phyloP scores from a whole-genome alignment of 2,888 invertebrate genomes.

The Lithophane leautieri region DNA sequence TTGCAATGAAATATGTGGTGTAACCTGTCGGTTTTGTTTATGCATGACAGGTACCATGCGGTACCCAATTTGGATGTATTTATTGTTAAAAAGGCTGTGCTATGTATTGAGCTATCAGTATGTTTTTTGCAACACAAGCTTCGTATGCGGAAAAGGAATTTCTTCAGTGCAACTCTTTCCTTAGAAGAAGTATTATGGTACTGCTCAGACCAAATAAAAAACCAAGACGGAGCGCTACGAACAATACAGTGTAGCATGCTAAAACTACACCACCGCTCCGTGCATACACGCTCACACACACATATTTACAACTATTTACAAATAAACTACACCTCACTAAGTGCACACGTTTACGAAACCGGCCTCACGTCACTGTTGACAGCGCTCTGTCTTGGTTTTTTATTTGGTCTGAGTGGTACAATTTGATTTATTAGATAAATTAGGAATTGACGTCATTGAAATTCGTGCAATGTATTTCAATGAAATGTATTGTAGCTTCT shows the following conservation, averaged over 20 bases:
- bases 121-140: neutral
- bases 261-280: too few species aligned
- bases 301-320: too few species aligned
- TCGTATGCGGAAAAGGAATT: neutral
- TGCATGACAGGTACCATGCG: slow-evolving; percentile 33
- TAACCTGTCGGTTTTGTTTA: slow-evolving; percentile 52
- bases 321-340: too few species aligned
- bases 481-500: neutral
- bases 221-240: too few species aligned
- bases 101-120: neutral
- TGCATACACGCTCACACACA: too few species aligned
- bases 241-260: too few species aligned
- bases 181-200: neutral
- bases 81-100: neutral
- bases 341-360: too few species aligned
- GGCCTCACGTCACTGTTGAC: too few species aligned
- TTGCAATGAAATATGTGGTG: slow-evolving; percentile 45
- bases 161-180: neutral
- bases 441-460: neutral
- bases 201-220: too few species aligned
- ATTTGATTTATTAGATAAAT: neutral
- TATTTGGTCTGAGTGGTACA: too few species aligned
- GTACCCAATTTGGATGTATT: slow-evolving; percentile 3
- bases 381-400: too few species aligned
- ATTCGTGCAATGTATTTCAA: neutral